Evolutionary conservation across 2,888 invertebrate species (phyloP), one percentile per base, ranked within the genome.

Genomic region (Napeogenes inachia): DNA sequence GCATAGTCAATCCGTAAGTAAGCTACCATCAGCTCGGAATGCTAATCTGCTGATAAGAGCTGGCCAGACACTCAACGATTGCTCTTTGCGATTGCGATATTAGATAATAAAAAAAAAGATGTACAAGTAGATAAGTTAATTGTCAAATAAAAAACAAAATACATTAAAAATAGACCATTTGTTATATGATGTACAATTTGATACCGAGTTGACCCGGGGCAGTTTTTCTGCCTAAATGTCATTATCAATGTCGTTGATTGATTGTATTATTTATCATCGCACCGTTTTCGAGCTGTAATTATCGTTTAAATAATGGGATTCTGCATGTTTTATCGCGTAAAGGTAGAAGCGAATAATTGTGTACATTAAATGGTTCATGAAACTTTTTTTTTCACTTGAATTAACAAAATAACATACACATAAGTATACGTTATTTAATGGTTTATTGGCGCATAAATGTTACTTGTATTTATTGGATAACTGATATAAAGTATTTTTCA

Each of bases 161-260:
- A 2, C 30, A 6, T n/a, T 21, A 50, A 12, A 21, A 50, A n/a
- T 30, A 21, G 21, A n/a, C 50, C 50, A 6, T 6, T 50, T 50
- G 12, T 50, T 12, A 50, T 30, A 30, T 50, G 66, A 64, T 64
- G 64, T 62, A 61, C 76, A 79, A 80, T 82, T 80, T 77, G 79
- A 80, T 76, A 77, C 73, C 65, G 72, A 71, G 76, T 75, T 78
- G 77, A 77, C 79, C 79, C 73, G 71, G 56, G 66, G 71, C 73
- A 73, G 70, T 75, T 80, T 77, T 82, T 78, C 77, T 71, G 71
- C 76, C 78, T 77, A 83, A 84, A 84, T 80, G 80, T 77, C 80
- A 79, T 82, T 83, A 80, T 76, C 71, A 69, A 70, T 79, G 82
- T 73, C 84, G 81, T 77, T 85, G 85, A 85, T 84, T 79, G 83